Evolutionary conservation across 2,888 invertebrate species (phyloP), one percentile per base, ranked within the genome.

Genomic region (Aporophyla lueneburgensis): DNA sequence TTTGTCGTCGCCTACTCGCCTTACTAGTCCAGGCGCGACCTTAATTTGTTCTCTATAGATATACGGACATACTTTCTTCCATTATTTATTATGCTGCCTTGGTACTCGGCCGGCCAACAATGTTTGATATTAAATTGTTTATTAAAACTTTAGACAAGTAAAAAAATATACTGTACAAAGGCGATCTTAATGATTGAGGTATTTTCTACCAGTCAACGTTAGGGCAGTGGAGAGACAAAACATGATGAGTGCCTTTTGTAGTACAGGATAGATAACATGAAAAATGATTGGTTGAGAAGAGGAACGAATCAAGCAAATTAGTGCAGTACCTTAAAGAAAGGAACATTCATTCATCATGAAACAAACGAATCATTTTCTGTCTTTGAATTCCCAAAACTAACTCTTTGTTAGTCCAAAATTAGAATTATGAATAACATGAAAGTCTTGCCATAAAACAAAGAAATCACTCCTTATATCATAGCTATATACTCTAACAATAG

Each of bases 41-140:
- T 83, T 79, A 85, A 83, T 85, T 77, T 59, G 43, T 54, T 53
- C 54, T 56, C 67, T 72, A 69, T 80, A 56, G 56, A n/a, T 67
- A 54, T 54, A 59, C 43, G 63, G n/a, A 61, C 59, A 46, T 5
- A 14, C 71, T 78, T 74, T 83, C 83, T 74, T 59, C 12, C 12
- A 66, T 71, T 59, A 73, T 63, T 71, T 59, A 73, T 63, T 68
- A 58, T 79, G 51, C 21, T 53, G 24, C 16, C 40, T 19, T 66
- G 27, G n/a, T 61, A 58, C 21, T 40, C 0, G 21, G 2, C 19
- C 21, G 12, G 59, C 5, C 21, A 33, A 59, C 58, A 27, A 27
- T 27, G 19, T 59, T 5, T 3, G 10, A 46, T 46, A 46, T 46
- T 43, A 9, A 43, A 1, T 43, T 46, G 43, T 46, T 46, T 10